Conservation (phyloP, 1,140 invertebrate genomes). For the Rhagoletis zephyria region DNA sequence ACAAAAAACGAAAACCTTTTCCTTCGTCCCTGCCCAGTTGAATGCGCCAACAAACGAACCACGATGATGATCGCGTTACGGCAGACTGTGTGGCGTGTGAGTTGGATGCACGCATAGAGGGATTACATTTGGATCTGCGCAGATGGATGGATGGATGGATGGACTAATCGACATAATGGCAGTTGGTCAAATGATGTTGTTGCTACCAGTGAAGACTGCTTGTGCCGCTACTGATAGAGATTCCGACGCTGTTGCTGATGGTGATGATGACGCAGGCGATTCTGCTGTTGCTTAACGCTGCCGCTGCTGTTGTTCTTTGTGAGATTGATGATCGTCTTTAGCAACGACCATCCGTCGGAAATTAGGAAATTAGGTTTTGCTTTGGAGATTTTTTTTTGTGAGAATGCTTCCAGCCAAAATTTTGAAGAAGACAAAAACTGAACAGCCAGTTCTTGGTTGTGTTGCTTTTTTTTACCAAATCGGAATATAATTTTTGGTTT, state of each 20-base stretch:
- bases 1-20: not conserved
- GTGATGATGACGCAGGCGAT: conserved; percentile 10
- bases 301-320: not conserved
- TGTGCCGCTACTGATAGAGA: conserved; percentile 37
- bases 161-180: conserved; percentile 33
- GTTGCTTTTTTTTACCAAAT: not conserved
- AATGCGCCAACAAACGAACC: not conserved
- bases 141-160: not conserved
- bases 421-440: not conserved
- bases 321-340: not conserved
- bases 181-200: conserved; percentile 36
- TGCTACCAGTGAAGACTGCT: conserved; percentile 46
- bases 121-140: conserved; percentile 12
- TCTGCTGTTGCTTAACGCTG: not conserved
- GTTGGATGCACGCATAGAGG: not conserved
- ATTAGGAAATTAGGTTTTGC: conserved; percentile 23
- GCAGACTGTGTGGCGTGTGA: conserved; percentile 41
- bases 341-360: not conserved
- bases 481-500: not conserved
- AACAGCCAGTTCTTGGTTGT: not conserved
- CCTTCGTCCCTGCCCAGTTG: not conserved
- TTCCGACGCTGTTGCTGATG: conserved; percentile 7
- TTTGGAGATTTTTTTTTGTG: not conserved
- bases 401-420: not conserved
- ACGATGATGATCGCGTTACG: not conserved